A percentile compares a stretch with the other conserved stretches of the same genome.
Evolutionary conservation across 2,888 invertebrate species (phyloP).

Genomic region (Parnassius apollo): DNA sequence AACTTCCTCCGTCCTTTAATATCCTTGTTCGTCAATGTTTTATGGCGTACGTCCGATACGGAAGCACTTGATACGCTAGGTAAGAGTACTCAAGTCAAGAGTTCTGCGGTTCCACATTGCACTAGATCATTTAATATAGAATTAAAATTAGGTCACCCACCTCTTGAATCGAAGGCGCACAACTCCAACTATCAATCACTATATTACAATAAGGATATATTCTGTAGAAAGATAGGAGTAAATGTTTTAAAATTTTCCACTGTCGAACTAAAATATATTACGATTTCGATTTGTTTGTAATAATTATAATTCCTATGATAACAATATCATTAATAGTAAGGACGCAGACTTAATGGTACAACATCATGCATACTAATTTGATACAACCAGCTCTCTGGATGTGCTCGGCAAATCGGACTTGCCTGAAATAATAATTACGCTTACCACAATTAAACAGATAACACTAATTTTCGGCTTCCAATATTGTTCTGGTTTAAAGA

Average conservation of each 20-base stretch:
- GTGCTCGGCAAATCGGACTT: slow-evolving; percentile 66
- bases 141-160: slow-evolving; percentile 60
- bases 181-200: slow-evolving; percentile 42
- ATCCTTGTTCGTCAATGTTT: slow-evolving; percentile 67
- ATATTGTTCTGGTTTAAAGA: slow-evolving; percentile 49
- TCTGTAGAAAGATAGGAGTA: slow-evolving; percentile 24
- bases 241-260: slow-evolving; percentile 54
- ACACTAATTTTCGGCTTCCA: slow-evolving; percentile 60
- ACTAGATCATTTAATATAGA: slow-evolving; percentile 55
- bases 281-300: slow-evolving; percentile 62
- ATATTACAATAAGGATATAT: slow-evolving; percentile 41
- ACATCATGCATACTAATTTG: slow-evolving; percentile 76
- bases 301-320: slow-evolving; percentile 77
- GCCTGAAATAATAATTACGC: slow-evolving; percentile 74
- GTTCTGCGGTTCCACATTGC: slow-evolving; percentile 31
- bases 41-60: slow-evolving; percentile 54
- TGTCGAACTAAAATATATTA: slow-evolving; percentile 53
- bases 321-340: slow-evolving; percentile 80
- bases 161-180: slow-evolving; percentile 41
- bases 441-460: slow-evolving; percentile 71
- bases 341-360: slow-evolving; percentile 75
- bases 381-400: slow-evolving; percentile 55
- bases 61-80: slow-evolving; percentile 48
- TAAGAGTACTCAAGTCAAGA: slow-evolving; percentile 11
- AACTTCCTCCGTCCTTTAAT: slow-evolving; percentile 72